Base-by-base conservation (phyloP, 64 coral and sea anemone species). In the Dendronephthya gigantea region DNA sequence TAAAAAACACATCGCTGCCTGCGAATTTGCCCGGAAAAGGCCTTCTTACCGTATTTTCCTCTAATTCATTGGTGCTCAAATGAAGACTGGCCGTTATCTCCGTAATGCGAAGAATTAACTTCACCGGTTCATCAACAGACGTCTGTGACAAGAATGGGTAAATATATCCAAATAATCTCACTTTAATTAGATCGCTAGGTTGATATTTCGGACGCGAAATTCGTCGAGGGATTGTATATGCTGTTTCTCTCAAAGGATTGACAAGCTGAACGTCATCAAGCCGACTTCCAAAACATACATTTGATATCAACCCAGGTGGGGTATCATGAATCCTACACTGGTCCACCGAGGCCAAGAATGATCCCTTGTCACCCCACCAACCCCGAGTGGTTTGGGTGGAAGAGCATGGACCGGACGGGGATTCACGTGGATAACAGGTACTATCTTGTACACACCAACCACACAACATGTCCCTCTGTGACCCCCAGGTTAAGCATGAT, bases 381-480 rank as follows among this genome's bases (percentile, higher is more conserved):
- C 95, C 95, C 35, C 28, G 65, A 35, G 83, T 48, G 30, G 81
- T 66, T 9, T 16, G 45, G 27, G 22, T 49, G 29, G 0, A 22
- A 35, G 89, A 39, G 83, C 95, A 98, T 50, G 95, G 89, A 41
- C 92, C 92, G 45, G 41, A 29, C 0, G 70, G 87, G 40, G 92
- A 90, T 31, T 28, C 43, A 1, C 2, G 35, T 17, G 92, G 90
- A 69, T 98, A 98, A 56, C 95, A 98, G 23, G 52, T 90, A 47
- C 95, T 90, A 65, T 98, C 95, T 66, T 98, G 92, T 8, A 98
- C 95, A 83, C 95, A 98, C 95, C 95, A 98, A 12, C 92, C 92
- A 90, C 95, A 98, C 17, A 72, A 50, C 9, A 40, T 19, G 12
- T 88, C 51, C 3, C 11, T 9, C 15, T 87, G 50, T 12, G 12